Evolutionary conservation across 2,113 vertebrate genomes (phyloP), one percentile per base, ranked within the genome.

Genomic region (Tupaia chinensis): DNA sequence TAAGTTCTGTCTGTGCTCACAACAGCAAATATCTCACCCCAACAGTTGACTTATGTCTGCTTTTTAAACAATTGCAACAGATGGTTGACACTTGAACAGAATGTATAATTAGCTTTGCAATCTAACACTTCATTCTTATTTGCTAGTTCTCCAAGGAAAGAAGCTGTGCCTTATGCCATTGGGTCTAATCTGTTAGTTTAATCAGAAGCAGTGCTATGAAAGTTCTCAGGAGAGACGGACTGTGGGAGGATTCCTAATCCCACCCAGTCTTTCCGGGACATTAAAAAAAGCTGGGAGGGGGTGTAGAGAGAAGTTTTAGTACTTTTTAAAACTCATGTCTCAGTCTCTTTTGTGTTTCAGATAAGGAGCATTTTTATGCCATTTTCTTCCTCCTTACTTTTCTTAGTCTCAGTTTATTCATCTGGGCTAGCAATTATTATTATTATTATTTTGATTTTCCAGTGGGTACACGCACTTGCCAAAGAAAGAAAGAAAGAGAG

Each of bases 41-140:
- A 96, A 82, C 89, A 23, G 0, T 86, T 95, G 70, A 97, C 60
- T 97, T 96, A 29, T 29, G 61, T 68, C 79, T 94, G 61, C 95
- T 96, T 97, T 98, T 63, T 95, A 97, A 98, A 95, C 79, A 97
- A 80, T 66, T 27, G 65, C 98, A 97, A 97, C 95, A 91, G 95
- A 97, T 97, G 29, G 84, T 73, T 96, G 93, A 87, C 93, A 96
- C 97, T 97, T 44, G 85, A 95, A 81, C 93, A 96, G 90, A 29
- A 96, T 98, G 95, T 95, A 92, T 89, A 97, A 96, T 90, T 97
- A 97, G 85, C 34, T 74, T 72, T 78, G 94, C 97, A 97, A 98
- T 92, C 89, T 96, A 95, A 96, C 96, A 97, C 95, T 95, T 96
- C 91, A 95, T 97, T 95, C 96, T 97, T 96, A 92, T 79, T 95